These are phyloP conservation scores for Pedionomus torquatus DNA, from an alignment of 2,113 vertebrate genomes.

Conservation along the genomic window DNA sequence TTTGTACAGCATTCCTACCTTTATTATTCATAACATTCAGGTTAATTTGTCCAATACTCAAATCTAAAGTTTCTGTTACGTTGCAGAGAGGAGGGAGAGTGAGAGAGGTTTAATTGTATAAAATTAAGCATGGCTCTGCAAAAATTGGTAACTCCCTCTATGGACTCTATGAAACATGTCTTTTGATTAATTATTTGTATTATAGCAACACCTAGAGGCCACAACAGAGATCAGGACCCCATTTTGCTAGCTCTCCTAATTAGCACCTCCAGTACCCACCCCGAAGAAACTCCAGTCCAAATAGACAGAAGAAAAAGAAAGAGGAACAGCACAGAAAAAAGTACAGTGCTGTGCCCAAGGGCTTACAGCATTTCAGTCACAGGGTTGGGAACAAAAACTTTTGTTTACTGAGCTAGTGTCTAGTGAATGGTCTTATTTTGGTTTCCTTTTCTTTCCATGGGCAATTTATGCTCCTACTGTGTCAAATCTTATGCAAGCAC, in stretches of 20 bases:
- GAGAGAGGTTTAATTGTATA: background rate
- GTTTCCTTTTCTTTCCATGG: background rate
- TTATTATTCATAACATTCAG: background rate
- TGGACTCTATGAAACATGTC: background rate
- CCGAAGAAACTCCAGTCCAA: background rate
- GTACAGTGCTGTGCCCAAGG: background rate
- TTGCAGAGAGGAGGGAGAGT: background rate
- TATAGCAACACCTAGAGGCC: slow-evolving; percentile 69
- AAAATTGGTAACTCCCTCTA: background rate
- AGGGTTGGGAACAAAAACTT: background rate
- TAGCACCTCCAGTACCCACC: background rate
- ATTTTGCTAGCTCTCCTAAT: background rate
- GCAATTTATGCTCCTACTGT: background rate
- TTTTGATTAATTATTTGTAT: slow-evolving; percentile 64
- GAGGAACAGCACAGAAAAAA: background rate
- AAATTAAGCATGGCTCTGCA: background rate
- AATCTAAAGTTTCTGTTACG: background rate
- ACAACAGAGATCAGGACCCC: slow-evolving; percentile 32
- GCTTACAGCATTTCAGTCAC: background rate
- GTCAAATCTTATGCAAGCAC: background rate
- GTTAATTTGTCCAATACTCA: background rate
- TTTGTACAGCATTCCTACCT: background rate
- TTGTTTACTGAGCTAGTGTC: background rate
- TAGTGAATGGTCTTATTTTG: background rate
- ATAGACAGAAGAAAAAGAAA: background rate